These are phyloP conservation scores for Kryptolebias marmoratus DNA, from an alignment of 2,113 vertebrate species.

Conservation along the genomic window DNA sequence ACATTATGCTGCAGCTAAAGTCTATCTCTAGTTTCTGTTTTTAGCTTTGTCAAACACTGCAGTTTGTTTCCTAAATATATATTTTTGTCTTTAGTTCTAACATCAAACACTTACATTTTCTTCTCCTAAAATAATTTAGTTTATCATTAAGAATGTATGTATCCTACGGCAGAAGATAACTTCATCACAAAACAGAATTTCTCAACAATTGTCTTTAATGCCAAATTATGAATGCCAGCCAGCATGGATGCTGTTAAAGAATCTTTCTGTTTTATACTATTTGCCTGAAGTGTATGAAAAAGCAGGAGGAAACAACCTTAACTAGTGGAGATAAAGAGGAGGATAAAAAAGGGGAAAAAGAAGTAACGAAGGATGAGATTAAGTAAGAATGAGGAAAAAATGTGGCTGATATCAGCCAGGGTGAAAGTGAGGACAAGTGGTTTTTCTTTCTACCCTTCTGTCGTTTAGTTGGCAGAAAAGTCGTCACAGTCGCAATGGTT, in stretches of 20 bases:
- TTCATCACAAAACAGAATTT: background rate
- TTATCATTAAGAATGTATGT: background rate
- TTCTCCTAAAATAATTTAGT: background rate
- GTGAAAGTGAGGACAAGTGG: conserved; percentile 75
- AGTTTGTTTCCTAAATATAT: background rate
- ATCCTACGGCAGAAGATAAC: background rate
- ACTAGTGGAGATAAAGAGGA: conserved; percentile 16
- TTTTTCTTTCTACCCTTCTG: conserved; percentile 72
- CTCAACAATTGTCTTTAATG: background rate
- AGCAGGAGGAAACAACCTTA: conserved; percentile 25
- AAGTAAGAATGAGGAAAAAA: conserved; percentile 30
- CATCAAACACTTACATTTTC: background rate
- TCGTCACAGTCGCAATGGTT: conserved; percentile 52
- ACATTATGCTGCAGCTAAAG: background rate
- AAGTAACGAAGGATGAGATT: conserved; percentile 51
- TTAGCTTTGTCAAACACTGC: background rate
- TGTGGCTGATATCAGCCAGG: conserved; percentile 66
- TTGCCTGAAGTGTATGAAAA: conserved; percentile 15
- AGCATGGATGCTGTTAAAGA: conserved; percentile 1
- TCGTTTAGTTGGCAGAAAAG: conserved; percentile 70
- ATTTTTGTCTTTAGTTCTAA: background rate
- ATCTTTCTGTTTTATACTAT: conserved; percentile 16
- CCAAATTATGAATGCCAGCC: background rate
- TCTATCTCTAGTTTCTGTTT: background rate
- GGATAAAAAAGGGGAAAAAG: conserved; percentile 30